A percentile compares a stretch with the other conserved stretches of the same genome.
Evolutionary conservation across 1,140 invertebrate genomes (phyloP).

Genomic region (Brachionus sp.): DNA sequence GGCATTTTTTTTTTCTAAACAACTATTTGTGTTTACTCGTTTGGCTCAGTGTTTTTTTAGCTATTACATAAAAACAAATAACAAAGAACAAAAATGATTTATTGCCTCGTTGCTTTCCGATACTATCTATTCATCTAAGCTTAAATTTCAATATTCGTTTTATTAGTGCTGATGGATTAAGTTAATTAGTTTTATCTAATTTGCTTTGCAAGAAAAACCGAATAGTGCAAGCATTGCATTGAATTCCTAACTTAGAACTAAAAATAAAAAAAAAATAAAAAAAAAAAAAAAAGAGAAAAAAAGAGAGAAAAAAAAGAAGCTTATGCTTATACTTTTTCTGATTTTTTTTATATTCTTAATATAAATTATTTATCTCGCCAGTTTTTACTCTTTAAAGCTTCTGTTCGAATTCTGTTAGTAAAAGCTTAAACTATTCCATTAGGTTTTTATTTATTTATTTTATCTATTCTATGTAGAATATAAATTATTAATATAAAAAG

Average conservation of each 20-base stretch:
- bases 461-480: slow-evolving; percentile 26
- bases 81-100: slow-evolving; percentile 34
- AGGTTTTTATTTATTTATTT: slow-evolving; percentile 37
- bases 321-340: neutral
- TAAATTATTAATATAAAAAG: slow-evolving; percentile 25
- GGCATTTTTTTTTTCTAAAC: neutral
- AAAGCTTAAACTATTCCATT: slow-evolving; percentile 39
- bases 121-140: slow-evolving; percentile 34
- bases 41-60: neutral
- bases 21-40: neutral
- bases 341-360: neutral
- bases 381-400: neutral
- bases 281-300: neutral
- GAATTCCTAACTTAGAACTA: neutral
- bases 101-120: slow-evolving; percentile 17
- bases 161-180: slow-evolving; percentile 36
- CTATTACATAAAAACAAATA: slow-evolving; percentile 36
- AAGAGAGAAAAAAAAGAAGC: neutral
- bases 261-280: neutral
- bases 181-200: slow-evolving; percentile 40
- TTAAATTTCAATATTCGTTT: slow-evolving; percentile 24
- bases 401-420: slow-evolving; percentile 3
- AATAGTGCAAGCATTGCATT: neutral
- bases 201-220: neutral
- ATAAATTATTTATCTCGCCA: slow-evolving; percentile 17